A percentile compares a stretch with the other conserved stretches of the same genome.
Evolutionary conservation across 1,140 invertebrate genomes (phyloP).

Genomic region (Globodera ellingtonae): DNA sequence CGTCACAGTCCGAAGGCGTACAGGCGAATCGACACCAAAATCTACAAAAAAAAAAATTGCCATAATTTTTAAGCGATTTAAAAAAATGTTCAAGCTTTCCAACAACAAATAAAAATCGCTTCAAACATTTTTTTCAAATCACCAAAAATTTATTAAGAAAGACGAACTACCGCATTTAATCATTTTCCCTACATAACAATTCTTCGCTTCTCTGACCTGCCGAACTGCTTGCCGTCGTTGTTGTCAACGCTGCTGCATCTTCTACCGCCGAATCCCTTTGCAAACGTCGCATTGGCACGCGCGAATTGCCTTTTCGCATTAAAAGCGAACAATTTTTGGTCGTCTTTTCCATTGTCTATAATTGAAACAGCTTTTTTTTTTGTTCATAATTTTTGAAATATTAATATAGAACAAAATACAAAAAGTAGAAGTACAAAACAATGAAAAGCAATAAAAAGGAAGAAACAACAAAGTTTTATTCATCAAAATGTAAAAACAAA

Average conservation of each 20-base stretch:
- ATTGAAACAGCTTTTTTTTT: too few relatives aligned
- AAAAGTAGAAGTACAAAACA: too few relatives aligned
- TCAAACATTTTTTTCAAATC: too few relatives aligned
- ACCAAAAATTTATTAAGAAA: not conserved
- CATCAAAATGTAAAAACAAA: too few relatives aligned
- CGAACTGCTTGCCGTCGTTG: not conserved
- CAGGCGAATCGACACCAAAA: conserved; percentile 44
- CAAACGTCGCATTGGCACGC: conserved; percentile 14
- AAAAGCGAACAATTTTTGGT: conserved; percentile 22
- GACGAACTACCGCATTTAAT: too few relatives aligned
- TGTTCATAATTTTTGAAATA: too few relatives aligned
- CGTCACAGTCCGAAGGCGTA: conserved; percentile 90
- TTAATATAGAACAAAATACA: not conserved
- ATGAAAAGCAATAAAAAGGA: too few relatives aligned
- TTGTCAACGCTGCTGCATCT: not conserved
- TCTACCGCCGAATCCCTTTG: not conserved
- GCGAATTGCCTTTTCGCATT: conserved; percentile 9
- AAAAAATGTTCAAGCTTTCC: not conserved
- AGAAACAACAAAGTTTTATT: too few relatives aligned
- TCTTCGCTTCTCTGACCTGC: not conserved
- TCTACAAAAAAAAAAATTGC: conserved; percentile 40
- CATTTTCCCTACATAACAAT: too few relatives aligned
- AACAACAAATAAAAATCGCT: conserved; percentile 3
- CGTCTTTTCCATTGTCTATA: not conserved
- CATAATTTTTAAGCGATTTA: conserved; percentile 23